phyloP scores from a whole-genome alignment of 2,113 vertebrate genomes.

The Embiotoca jacksoni region DNA sequence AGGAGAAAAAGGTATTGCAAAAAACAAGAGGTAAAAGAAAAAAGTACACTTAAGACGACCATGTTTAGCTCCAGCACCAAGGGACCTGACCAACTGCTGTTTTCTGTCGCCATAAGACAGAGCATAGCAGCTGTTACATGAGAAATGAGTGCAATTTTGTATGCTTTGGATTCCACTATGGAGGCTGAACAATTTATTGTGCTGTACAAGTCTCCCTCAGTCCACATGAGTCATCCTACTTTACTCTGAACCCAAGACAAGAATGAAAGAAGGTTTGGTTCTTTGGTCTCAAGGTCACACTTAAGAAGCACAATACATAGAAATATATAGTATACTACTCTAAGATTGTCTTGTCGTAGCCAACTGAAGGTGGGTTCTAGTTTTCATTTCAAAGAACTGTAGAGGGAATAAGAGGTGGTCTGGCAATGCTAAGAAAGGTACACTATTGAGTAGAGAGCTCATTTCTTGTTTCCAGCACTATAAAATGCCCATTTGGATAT shows the following conservation, averaged over 20 bases:
- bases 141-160: conserved; percentile 50
- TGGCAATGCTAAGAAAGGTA: conserved; percentile 11
- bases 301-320: not conserved
- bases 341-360: not conserved
- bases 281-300: not conserved
- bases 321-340: conserved; percentile 6
- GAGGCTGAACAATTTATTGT: conserved; percentile 11
- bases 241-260: conserved; percentile 5
- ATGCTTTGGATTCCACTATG: conserved; percentile 46
- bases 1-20: not conserved
- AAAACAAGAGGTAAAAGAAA: not conserved
- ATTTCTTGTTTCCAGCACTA: conserved; percentile 49
- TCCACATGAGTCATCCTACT: conserved; percentile 11
- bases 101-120: conserved; percentile 48
- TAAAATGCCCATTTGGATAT: conserved; percentile 67
- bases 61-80: conserved; percentile 27
- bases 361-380: conserved; percentile 19
- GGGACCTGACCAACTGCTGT: conserved; percentile 30
- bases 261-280: not conserved
- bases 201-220: conserved; percentile 14
- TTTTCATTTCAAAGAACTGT: conserved; percentile 31
- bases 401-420: conserved; percentile 13
- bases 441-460: conserved; percentile 17
- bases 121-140: conserved; percentile 42
- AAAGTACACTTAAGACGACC: conserved; percentile 3